Base-by-base conservation (phyloP, 2,888 invertebrate genomes). In the Euproctis similis region DNA sequence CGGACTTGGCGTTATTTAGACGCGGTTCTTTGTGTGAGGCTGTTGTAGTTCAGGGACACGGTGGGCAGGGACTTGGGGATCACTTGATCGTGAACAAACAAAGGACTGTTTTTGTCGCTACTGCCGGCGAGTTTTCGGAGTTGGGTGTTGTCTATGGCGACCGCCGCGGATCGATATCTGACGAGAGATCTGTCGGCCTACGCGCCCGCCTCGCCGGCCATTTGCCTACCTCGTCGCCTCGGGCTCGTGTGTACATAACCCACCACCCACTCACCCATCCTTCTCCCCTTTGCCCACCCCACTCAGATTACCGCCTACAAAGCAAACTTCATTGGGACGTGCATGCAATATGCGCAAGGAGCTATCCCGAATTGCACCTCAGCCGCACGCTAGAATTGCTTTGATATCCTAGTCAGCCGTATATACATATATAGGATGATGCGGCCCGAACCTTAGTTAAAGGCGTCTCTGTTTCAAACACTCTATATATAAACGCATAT, bases 291-390 rank as follows among this genome's bases (percentile, higher is more conserved):
- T 6, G 14, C 4, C 6, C 4, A 14, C 4, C 80, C 81, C 80
- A 76, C 75, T 64, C 71, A 81, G 82, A 82, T 82, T 82, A 81
- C 82, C 78, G 81, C 81, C 82, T 80, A 82, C 82, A 81, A 80
- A 82, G 82, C 82, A 81, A 82, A 81, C 81, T 82, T 81, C 82
- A 80, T 81, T 77, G 82, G 80, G 77, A 82, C 81, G 82, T 84
- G 82, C 73, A 82, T 82, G 81, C 82, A 81, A 82, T 84, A 80
- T 82, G 78, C 82, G 81, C 81, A 82, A 82, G 82, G 81, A 81
- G 77, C 53, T 51, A 46, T 42, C 62, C 74, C 70, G 77, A 80
- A 76, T 76, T 73, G 71, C 69, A 67, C 72, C 73, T 65, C 56
- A 60, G 13, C 60, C 59, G 61, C 44, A 37, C 57, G 53, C 64